Conservation (phyloP, 2,797 vertebrate genomes). For the Tapera naevia region DNA sequence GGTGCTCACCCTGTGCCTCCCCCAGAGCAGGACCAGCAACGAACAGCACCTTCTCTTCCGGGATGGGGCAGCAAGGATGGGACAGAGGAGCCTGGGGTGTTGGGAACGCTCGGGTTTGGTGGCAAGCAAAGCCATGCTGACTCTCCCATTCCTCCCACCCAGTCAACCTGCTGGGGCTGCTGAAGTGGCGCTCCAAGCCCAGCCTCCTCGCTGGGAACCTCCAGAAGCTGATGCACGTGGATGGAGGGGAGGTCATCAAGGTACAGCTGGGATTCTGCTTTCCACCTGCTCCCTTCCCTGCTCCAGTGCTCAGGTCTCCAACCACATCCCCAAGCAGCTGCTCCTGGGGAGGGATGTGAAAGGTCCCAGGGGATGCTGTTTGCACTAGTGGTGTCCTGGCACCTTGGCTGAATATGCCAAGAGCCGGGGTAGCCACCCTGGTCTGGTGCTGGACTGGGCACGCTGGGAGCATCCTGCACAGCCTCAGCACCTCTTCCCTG, state of each 20-base stretch:
- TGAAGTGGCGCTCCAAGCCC: slow-evolving; percentile 70
- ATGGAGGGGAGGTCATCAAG: slow-evolving; percentile 71
- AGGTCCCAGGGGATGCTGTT: fast-evolving
- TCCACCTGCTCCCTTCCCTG: background rate
- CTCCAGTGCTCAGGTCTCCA: background rate
- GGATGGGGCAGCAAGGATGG: background rate
- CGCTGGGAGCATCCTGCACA: background rate
- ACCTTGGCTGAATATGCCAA: fast-evolving
- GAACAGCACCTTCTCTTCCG: fast-evolving
- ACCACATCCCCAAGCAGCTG: fast-evolving
- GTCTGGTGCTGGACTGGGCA: background rate
- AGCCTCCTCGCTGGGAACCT: slow-evolving; percentile 51
- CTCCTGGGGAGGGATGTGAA: background rate
- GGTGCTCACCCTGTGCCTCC: background rate
- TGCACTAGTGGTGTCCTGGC: background rate
- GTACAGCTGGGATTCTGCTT: background rate
- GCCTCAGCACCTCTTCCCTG: too few species aligned
- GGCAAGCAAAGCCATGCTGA: background rate
- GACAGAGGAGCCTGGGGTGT: background rate
- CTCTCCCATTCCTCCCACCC: background rate
- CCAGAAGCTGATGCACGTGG: slow-evolving; percentile 66
- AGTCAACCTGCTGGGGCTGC: slow-evolving; percentile 69
- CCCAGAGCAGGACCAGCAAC: fast-evolving
- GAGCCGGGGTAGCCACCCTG: fast-evolving
- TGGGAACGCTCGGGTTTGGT: fast-evolving